Evolutionary conservation across 2,797 vertebrate species (phyloP).

Genomic region (Sciurus carolinensis): DNA sequence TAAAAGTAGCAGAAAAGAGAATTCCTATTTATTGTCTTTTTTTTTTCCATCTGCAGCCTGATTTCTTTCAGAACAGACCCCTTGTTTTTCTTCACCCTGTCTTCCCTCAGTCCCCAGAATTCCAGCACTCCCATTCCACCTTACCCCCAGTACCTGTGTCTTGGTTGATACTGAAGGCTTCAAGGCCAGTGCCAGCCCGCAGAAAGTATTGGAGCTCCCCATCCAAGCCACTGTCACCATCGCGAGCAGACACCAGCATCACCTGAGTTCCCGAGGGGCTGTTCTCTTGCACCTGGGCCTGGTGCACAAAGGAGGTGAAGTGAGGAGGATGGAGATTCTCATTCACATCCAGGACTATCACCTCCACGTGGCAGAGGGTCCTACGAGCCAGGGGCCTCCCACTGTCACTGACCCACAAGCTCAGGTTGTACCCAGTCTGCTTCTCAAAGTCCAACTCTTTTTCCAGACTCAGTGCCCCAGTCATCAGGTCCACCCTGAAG

Average conservation of each 20-base stretch:
- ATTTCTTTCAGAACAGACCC: not conserved
- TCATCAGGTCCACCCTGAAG: constrained; percentile 93
- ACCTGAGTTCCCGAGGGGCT: constrained; percentile 92
- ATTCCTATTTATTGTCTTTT: not conserved
- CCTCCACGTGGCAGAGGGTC: constrained; percentile 95
- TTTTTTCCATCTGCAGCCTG: not conserved
- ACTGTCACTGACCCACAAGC: constrained; percentile 94
- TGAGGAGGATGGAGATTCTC: constrained; percentile 95
- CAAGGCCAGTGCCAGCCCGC: constrained; percentile 94
- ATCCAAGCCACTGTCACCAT: constrained; percentile 94
- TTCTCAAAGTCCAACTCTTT: constrained; percentile 97
- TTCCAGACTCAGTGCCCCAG: constrained; percentile 94
- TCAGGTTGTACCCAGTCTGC: constrained; percentile 94
- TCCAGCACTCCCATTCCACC: not conserved
- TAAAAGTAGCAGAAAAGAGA: not conserved
- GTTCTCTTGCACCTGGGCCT: constrained; percentile 93
- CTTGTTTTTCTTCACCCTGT: not conserved
- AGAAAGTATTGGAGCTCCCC: constrained; percentile 95
- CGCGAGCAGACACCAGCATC: constrained; percentile 91
- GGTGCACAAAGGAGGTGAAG: constrained; percentile 94
- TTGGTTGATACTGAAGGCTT: constrained; percentile 94
- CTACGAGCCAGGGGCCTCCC: constrained; percentile 94
- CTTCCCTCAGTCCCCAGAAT: not conserved
- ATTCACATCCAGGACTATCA: constrained; percentile 95
- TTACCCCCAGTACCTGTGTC: constrained; percentile 93